Percentiles rank a stretch among this genome's conserved stretches.
These are phyloP conservation scores for Cephus spinipes DNA, from an alignment of 2,888 invertebrate genomes.

Conservation along the genomic window DNA sequence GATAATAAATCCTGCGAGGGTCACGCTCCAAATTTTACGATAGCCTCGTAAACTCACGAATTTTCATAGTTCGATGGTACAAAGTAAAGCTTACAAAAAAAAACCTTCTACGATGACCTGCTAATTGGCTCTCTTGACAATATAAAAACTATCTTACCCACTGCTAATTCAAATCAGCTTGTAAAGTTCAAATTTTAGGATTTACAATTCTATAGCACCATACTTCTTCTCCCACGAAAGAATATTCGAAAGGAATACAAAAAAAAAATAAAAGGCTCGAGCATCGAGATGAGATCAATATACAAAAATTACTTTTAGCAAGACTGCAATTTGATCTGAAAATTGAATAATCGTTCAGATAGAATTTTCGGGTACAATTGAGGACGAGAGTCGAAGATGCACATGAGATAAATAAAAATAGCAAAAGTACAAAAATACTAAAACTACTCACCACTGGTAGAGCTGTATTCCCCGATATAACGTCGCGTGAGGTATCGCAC, in stretches of 20 bases:
- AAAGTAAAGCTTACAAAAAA: slow-evolving; percentile 38
- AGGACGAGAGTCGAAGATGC: too few relatives aligned
- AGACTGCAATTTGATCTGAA: background rate
- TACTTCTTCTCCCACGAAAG: background rate
- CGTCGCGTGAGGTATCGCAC: slow-evolving; percentile 83
- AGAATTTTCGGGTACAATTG: too few relatives aligned
- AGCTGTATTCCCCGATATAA: slow-evolving; percentile 86
- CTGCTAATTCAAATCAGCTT: background rate
- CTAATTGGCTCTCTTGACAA: slow-evolving; percentile 26
- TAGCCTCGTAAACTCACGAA: slow-evolving; percentile 3
- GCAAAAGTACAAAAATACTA: background rate
- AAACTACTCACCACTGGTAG: slow-evolving; percentile 77
- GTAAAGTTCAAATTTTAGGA: background rate
- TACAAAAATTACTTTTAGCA: background rate
- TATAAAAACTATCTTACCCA: background rate
- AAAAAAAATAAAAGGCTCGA: background rate
- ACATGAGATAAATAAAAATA: background rate
- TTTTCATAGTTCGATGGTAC: background rate
- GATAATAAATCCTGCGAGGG: background rate
- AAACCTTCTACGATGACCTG: slow-evolving; percentile 19
- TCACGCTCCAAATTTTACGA: slow-evolving; percentile 7
- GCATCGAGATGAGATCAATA: background rate
- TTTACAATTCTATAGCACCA: background rate
- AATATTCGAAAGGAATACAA: background rate
- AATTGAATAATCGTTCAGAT: too few relatives aligned